A percentile compares a stretch with the other conserved stretches of the same genome.
Evolutionary conservation across 2,888 invertebrate genomes (phyloP).

Genomic region (Autographa pulchrina): DNA sequence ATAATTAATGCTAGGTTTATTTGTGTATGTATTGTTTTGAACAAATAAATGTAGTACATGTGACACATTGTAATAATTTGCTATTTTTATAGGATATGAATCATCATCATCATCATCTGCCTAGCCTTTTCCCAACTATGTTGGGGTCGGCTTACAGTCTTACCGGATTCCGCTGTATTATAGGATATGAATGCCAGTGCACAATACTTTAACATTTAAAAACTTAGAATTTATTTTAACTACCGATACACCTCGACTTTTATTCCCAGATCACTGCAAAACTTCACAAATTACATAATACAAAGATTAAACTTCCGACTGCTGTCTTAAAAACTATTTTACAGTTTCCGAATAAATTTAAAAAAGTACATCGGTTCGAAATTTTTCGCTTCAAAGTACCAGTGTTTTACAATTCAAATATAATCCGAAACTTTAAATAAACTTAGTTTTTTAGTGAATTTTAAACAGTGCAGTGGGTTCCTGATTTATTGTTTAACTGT

Average conservation of each 20-base stretch:
- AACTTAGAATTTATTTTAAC: neutral
- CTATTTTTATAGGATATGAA: too few species aligned
- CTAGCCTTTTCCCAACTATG: too few species aligned
- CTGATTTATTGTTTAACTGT: constrained; percentile 33
- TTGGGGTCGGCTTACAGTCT: too few species aligned
- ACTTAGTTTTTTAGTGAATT: constrained; percentile 42
- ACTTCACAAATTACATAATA: constrained; percentile 41
- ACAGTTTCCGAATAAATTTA: constrained; percentile 39
- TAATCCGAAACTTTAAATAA: constrained; percentile 57
- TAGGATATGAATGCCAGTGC: too few species aligned
- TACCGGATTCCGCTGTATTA: too few species aligned
- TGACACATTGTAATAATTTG: too few species aligned
- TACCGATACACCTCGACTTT: constrained; percentile 24
- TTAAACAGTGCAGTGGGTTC: constrained; percentile 33
- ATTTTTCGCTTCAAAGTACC: constrained; percentile 33
- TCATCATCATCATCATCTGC: too few species aligned
- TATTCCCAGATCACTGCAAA: constrained; percentile 23
- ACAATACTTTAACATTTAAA: too few species aligned
- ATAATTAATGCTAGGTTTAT: too few species aligned
- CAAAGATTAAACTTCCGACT: constrained; percentile 31
- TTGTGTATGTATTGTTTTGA: too few species aligned
- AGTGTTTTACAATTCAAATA: constrained; percentile 62
- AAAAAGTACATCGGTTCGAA: constrained; percentile 47
- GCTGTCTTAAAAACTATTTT: constrained; percentile 44
- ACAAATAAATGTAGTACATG: too few species aligned